Conservation (phyloP, 2,888 invertebrate species). For the Ferrisia virgata region DNA sequence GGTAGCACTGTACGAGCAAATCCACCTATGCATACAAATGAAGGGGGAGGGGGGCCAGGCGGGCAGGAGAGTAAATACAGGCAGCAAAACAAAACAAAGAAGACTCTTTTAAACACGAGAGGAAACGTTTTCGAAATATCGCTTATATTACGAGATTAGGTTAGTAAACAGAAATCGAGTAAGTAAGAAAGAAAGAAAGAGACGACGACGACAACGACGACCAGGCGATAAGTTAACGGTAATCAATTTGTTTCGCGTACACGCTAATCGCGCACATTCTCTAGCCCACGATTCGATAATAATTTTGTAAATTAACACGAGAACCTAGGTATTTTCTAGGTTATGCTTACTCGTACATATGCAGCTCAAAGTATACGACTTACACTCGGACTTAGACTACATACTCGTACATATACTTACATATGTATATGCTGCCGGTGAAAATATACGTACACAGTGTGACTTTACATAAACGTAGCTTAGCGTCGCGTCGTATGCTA, state of each 20-base stretch:
- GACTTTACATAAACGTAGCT: too few relatives aligned
- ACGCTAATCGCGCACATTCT: constrained; percentile 12
- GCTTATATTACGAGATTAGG: not conserved
- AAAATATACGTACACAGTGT: not conserved
- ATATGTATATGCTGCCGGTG: too few relatives aligned
- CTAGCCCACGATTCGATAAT: constrained; percentile 18
- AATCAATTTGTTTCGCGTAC: constrained; percentile 31
- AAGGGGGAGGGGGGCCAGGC: not conserved
- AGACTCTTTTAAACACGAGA: constrained; percentile 9
- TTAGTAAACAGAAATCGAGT: not conserved
- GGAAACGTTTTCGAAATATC: not conserved
- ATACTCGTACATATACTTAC: too few relatives aligned
- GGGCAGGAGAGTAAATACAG: not conserved
- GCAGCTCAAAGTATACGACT: too few relatives aligned
- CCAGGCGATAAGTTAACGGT: constrained; percentile 22
- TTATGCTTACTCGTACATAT: not conserved
- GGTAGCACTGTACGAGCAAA: too few relatives aligned
- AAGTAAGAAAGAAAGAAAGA: too few relatives aligned
- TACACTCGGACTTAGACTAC: too few relatives aligned
- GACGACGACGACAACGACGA: too few relatives aligned
- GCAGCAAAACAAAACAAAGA: not conserved
- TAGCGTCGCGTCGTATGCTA: not conserved
- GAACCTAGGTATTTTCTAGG: not conserved
- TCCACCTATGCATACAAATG: not conserved
- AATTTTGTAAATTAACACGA: constrained; percentile 33